Conservation (phyloP, 2,888 invertebrate genomes). For the Vannuccia rotundouncinata region DNA sequence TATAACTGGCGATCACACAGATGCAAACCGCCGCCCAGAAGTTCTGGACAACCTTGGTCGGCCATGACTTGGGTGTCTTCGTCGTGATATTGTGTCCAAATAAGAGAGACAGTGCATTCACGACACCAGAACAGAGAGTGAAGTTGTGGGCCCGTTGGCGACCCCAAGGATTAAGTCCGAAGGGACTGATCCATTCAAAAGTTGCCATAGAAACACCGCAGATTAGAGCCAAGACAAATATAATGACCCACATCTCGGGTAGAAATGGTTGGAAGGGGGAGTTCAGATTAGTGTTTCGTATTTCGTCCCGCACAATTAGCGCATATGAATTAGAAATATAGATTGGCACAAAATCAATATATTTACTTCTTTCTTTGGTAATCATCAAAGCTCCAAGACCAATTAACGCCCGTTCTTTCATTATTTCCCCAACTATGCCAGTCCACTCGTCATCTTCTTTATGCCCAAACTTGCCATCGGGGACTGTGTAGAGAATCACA, state of each 20-base stretch:
- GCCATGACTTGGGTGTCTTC: conserved; percentile 31
- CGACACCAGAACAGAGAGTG: conserved; percentile 14
- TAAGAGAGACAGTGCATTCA: neutral
- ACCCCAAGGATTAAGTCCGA: conserved; percentile 29
- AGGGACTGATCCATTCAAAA: conserved; percentile 34
- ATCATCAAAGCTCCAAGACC: conserved; percentile 11
- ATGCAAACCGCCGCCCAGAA: conserved; percentile 29
- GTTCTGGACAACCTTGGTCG: conserved; percentile 27
- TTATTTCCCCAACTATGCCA: conserved; percentile 19
- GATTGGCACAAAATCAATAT: conserved; percentile 3
- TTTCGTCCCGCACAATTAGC: neutral
- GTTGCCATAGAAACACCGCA: conserved; percentile 20
- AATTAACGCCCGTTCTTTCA: neutral
- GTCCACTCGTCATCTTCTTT: neutral
- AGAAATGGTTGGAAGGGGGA: conserved; percentile 22
- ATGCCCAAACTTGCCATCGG: neutral
- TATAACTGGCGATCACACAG: neutral
- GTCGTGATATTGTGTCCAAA: conserved; percentile 7
- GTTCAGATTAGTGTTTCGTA: neutral
- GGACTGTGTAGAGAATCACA: conserved; percentile 28
- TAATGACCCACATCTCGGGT: conserved; percentile 11
- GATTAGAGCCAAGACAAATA: neutral
- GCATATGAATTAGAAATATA: neutral
- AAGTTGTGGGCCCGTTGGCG: conserved; percentile 1
- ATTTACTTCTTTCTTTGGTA: neutral